Conservation (phyloP, 2,888 invertebrate species). For the Magallana nippona region DNA sequence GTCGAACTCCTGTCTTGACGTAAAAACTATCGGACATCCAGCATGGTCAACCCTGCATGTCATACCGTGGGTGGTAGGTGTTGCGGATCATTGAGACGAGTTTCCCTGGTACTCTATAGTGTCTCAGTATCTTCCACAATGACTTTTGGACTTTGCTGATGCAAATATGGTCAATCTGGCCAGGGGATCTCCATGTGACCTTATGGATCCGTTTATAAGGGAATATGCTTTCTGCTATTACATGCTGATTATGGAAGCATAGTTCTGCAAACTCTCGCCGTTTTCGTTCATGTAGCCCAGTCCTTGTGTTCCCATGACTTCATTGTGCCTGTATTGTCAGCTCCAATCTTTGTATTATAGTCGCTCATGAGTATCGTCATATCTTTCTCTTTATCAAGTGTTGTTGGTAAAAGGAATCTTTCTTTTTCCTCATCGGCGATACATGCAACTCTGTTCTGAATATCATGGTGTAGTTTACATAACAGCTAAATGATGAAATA, state of each 20-base stretch:
- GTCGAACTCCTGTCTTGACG: constrained; percentile 34
- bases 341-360: constrained; percentile 38
- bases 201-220: constrained; percentile 55
- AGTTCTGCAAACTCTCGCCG: constrained; percentile 51
- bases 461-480: too few species aligned
- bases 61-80: background rate
- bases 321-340: constrained; percentile 30
- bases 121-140: constrained; percentile 34
- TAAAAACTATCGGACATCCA: background rate
- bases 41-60: background rate
- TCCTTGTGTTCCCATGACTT: background rate
- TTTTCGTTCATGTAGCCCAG: constrained; percentile 43
- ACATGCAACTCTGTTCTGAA: too few species aligned
- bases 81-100: background rate
- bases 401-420: background rate
- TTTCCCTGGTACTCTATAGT: constrained; percentile 44
- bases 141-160: constrained; percentile 43
- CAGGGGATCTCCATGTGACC: constrained; percentile 54
- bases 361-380: background rate
- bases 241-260: constrained; percentile 51
- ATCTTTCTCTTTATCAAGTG: constrained; percentile 21
- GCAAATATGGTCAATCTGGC: constrained; percentile 51
- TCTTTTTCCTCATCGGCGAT: constrained; percentile 12
- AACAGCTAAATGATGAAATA: too few species aligned
- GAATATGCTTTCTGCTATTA: constrained; percentile 55